These are phyloP conservation scores for Sesamia nonagrioides DNA, from an alignment of 1,140 invertebrate species.

Conservation along the genomic window DNA sequence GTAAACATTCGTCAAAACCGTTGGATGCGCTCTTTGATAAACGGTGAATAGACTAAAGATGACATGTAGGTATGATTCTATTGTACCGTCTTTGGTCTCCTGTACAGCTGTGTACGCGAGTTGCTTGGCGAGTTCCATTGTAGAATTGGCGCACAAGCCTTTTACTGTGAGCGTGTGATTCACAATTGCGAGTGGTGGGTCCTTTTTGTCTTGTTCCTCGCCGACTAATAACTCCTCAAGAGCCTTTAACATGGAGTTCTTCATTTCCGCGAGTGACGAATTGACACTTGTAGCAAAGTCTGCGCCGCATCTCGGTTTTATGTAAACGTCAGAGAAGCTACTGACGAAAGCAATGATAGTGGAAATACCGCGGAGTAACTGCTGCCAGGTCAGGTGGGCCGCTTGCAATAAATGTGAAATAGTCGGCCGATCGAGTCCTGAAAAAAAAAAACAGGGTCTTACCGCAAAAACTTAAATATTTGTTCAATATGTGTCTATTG, in stretches of 20 bases:
- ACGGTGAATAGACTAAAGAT: constrained; percentile 64
- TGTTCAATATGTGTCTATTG: background rate
- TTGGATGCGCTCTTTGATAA: constrained; percentile 67
- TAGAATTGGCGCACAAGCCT: constrained; percentile 70
- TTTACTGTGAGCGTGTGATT: constrained; percentile 74
- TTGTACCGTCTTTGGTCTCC: constrained; percentile 51
- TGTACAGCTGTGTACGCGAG: constrained; percentile 62
- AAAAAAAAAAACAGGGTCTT: constrained; percentile 63
- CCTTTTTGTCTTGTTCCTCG: constrained; percentile 53
- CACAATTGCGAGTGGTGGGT: constrained; percentile 35
- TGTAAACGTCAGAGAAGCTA: constrained; percentile 91
- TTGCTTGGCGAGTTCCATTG: constrained; percentile 71
- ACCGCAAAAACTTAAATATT: background rate
- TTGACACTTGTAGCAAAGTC: constrained; percentile 84
- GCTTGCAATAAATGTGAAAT: constrained; percentile 90
- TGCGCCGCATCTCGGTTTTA: constrained; percentile 88
- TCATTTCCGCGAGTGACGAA: constrained; percentile 80
- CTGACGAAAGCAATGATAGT: constrained; percentile 86
- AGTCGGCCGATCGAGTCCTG: constrained; percentile 87
- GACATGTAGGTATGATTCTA: constrained; percentile 47
- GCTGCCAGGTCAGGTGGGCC: constrained; percentile 89
- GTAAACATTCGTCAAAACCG: constrained; percentile 55
- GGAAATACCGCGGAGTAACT: constrained; percentile 89
- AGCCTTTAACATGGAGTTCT: constrained; percentile 81
- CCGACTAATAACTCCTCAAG: constrained; percentile 69